phyloP scores from a whole-genome alignment of 2,888 invertebrate genomes.

The Pandemis heparana region DNA sequence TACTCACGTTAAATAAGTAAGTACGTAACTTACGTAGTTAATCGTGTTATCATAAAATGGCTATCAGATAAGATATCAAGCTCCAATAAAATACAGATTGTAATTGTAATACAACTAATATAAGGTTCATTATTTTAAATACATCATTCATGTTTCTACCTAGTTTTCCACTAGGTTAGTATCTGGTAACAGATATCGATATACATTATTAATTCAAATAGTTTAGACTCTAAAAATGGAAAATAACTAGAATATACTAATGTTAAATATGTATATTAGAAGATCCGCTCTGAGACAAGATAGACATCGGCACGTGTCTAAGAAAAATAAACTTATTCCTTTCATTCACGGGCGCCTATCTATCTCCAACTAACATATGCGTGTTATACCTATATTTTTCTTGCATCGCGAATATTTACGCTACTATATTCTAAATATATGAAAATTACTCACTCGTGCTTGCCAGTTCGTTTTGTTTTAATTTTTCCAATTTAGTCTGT shows the following conservation, averaged over 20 bases:
- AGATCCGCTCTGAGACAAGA: too few species aligned
- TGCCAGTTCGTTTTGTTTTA: neutral
- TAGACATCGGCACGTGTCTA: too few species aligned
- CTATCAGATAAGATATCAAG: constrained; percentile 39
- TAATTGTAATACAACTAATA: constrained; percentile 13
- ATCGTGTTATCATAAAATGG: constrained; percentile 21
- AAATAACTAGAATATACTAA: neutral
- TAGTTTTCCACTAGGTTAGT: constrained; percentile 11
- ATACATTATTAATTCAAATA: neutral
- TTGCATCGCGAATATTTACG: too few species aligned
- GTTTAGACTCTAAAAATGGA: neutral
- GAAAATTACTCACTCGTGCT: neutral
- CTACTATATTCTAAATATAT: too few species aligned
- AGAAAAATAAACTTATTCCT: too few species aligned
- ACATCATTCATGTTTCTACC: neutral
- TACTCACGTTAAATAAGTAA: constrained; percentile 8
- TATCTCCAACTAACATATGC: too few species aligned
- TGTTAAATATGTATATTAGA: too few species aligned
- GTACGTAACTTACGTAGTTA: constrained; percentile 9
- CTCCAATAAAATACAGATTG: constrained; percentile 19
- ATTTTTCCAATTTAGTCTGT: neutral
- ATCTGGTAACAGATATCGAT: neutral
- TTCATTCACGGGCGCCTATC: too few species aligned
- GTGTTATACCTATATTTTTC: too few species aligned
- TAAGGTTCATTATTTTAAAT: constrained; percentile 15